Conservation (phyloP, 2,113 vertebrate genomes). For the Thunnus maccoyii region DNA sequence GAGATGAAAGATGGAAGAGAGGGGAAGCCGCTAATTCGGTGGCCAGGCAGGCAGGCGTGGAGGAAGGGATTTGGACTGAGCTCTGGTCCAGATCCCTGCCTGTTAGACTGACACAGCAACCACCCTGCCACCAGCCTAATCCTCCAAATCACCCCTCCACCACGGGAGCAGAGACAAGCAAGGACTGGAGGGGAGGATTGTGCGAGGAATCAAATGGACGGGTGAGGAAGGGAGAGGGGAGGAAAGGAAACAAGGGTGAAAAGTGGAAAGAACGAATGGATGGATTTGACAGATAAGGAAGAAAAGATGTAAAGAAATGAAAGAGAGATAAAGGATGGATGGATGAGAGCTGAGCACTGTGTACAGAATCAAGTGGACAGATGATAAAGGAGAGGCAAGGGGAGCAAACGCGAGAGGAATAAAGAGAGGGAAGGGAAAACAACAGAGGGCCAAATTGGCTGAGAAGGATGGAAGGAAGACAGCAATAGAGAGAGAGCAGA, state of each 20-base stretch:
- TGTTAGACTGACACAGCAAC: constrained; percentile 83
- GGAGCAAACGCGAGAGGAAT: constrained; percentile 37
- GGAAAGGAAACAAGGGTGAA: constrained; percentile 26
- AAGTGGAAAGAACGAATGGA: neutral
- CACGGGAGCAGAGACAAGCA: constrained; percentile 67
- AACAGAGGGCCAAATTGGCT: constrained; percentile 73
- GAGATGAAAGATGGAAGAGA: constrained; percentile 69
- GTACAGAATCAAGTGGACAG: constrained; percentile 22
- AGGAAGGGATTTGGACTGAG: constrained; percentile 80
- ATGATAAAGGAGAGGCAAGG: constrained; percentile 36
- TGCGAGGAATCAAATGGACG: constrained; percentile 54
- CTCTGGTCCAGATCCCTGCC: constrained; percentile 78
- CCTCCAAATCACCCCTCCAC: constrained; percentile 78
- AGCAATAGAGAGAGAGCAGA: constrained; percentile 31
- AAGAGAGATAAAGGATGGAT: constrained; percentile 16
- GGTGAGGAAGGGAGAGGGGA: constrained; percentile 5
- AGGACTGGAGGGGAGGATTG: constrained; percentile 61
- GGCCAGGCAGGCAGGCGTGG: constrained; percentile 76
- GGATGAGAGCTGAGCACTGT: constrained; percentile 28
- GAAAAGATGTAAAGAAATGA: constrained; percentile 27
- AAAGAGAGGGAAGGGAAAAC: constrained; percentile 44
- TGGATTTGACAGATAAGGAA: constrained; percentile 1
- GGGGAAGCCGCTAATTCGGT: constrained; percentile 65
- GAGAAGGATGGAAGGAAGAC: constrained; percentile 55
- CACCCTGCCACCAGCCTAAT: constrained; percentile 79